Base-by-base conservation (phyloP, 2,113 vertebrate species). In the Lagenorhynchus albirostris region DNA sequence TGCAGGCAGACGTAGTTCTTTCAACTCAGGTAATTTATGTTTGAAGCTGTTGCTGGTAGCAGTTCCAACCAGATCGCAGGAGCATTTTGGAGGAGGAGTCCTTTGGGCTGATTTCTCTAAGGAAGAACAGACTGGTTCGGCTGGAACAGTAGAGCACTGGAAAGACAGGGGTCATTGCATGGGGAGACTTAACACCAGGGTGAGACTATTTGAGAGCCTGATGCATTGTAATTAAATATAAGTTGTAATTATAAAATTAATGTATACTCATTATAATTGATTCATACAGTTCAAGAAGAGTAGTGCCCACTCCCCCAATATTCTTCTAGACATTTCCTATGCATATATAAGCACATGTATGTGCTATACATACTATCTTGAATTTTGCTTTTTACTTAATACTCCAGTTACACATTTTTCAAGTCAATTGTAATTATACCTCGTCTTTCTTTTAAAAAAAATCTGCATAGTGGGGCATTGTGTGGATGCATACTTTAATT, bases 381-480 rank as follows among this genome's bases (percentile, higher is more conserved):
- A 89, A 74, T 77, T 88, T 94, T 89, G 33, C 21, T 89, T 95
- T 81, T 95, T 53, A 53, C 53, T 80, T 95, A 70, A 26, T 89
- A 79, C 87, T 94, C 85, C 55, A 96, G 55, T n/a, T 13, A 62
- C 38, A 60, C 79, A 53, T 68, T 95, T 92, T 95, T 55, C 63
- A 93, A 53, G 50, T 97, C 8, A 93, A 5, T 91, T 95, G 7
- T 76, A 84, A 68, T 94, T 95, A 83, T 88, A 67, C 21, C 53
- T 94, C 4, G 84, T 58, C 7, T 95, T 81, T 62, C 18, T 77
- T 79, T 26, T 38, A 6, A 55, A 84, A 67, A 68, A 6, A 14
- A 68, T 6, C 14, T 95, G 80, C 29, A n/a, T 76, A 33, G n/a
- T 82, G 18, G n/a, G 71, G 41, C 11, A 47, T 83, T 84, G 9